Conservation (phyloP, 2,797 vertebrate species). For the Cryptoblepharus egeriae region DNA sequence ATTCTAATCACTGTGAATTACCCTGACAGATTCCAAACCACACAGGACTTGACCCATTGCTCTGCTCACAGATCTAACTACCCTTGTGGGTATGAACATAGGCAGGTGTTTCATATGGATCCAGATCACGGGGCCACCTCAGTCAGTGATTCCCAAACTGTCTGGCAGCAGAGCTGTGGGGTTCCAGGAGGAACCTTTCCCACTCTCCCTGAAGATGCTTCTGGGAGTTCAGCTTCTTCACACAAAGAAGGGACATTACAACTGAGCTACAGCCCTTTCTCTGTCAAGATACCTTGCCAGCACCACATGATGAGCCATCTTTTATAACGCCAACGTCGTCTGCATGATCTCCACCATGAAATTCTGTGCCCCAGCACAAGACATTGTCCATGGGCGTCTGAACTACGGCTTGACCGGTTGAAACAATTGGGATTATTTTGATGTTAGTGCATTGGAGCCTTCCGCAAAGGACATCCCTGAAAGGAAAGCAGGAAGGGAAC, state of each 20-base stretch:
- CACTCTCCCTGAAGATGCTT: too few relatives aligned
- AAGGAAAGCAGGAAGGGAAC: neutral
- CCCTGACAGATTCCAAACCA: too few relatives aligned
- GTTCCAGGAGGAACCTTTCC: too few relatives aligned
- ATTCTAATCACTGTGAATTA: neutral
- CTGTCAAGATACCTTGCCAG: neutral
- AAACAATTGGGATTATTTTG: neutral
- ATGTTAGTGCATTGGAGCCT: conserved; percentile 11
- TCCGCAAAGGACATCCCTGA: conserved; percentile 20
- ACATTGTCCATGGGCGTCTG: neutral
- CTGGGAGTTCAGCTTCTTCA: too few relatives aligned
- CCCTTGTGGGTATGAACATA: too few relatives aligned
- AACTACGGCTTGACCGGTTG: neutral
- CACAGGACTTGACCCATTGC: too few relatives aligned
- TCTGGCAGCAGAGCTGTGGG: too few relatives aligned
- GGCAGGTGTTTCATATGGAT: too few relatives aligned
- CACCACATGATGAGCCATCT: conserved; percentile 1
- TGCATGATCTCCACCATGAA: accelerated
- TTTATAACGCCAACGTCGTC: neutral
- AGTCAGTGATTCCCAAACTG: too few relatives aligned
- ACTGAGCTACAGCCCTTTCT: too few relatives aligned
- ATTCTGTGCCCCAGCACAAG: neutral
- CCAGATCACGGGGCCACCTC: too few relatives aligned
- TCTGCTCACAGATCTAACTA: neutral
- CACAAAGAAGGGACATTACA: too few relatives aligned